Conservation (phyloP, 35 echinoderm and acorn worm genomes). For the Ophiothrix spiculata region DNA sequence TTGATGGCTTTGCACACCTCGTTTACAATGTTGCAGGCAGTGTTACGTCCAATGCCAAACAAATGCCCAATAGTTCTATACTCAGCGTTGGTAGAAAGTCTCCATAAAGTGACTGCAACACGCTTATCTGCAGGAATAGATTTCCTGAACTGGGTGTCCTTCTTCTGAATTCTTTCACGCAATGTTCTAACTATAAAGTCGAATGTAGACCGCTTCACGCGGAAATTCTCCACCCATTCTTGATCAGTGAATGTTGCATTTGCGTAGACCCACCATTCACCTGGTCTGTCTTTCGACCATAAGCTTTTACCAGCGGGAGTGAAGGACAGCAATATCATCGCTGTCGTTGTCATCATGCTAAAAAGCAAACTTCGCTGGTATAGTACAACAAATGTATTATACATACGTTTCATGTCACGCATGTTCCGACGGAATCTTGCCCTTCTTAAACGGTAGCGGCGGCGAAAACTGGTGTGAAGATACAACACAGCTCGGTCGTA, state of each 20-base stretch:
- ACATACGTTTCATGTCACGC: neutral
- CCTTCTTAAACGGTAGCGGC: neutral
- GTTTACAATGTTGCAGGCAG: conserved; percentile 26
- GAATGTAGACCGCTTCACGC: neutral
- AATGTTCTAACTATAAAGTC: neutral
- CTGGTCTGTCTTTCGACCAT: neutral
- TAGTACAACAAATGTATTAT: neutral
- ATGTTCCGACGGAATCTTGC: neutral
- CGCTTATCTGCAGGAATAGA: conserved; percentile 40
- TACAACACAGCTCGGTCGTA: neutral
- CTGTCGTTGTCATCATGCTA: neutral
- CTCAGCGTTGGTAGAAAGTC: conserved; percentile 35
- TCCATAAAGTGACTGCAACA: conserved; percentile 52
- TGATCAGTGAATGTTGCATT: neutral
- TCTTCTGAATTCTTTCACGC: conserved; percentile 27
- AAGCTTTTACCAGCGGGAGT: neutral
- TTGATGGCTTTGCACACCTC: conserved; percentile 17
- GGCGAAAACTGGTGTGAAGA: neutral
- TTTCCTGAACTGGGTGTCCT: conserved; percentile 31
- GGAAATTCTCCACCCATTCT: neutral
- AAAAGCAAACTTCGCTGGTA: neutral
- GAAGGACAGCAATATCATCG: neutral
- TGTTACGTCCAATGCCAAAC: conserved; percentile 59
- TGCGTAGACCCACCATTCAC: neutral
- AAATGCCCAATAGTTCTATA: conserved; percentile 45